A percentile compares a stretch with the other conserved stretches of the same genome.
These are phyloP conservation scores for Pseudochromis fuscus DNA, from an alignment of 2,797 vertebrate genomes.

Conservation along the genomic window DNA sequence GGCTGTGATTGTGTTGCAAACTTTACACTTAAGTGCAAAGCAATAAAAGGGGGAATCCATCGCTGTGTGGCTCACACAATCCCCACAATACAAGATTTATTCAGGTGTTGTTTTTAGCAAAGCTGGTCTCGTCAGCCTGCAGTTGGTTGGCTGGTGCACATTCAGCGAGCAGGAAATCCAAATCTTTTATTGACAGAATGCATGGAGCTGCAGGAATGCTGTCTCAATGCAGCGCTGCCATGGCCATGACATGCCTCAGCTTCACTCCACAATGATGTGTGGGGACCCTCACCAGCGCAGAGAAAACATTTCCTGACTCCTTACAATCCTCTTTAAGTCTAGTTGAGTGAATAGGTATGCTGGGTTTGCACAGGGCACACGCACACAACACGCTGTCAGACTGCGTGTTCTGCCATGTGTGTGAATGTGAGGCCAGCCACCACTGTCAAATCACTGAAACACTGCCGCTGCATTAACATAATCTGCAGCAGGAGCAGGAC, in stretches of 20 bases:
- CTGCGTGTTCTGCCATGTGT: conserved; percentile 61
- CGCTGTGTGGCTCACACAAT: conserved; percentile 6
- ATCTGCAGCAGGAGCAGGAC: conserved; percentile 33
- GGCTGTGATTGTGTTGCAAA: conserved; percentile 27
- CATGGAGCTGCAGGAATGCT: conserved; percentile 58
- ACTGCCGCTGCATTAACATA: conserved; percentile 54
- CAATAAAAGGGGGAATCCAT: conserved; percentile 38
- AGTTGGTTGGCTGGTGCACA: conserved; percentile 35
- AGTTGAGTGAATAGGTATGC: conserved; percentile 74
- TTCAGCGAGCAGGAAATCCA: conserved; percentile 60
- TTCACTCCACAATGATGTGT: conserved; percentile 55
- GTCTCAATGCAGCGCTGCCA: conserved; percentile 64
- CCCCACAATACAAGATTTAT: conserved; percentile 31
- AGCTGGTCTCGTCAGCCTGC: conserved; percentile 23
- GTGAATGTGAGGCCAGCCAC: conserved; percentile 40
- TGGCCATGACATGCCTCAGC: conserved; percentile 67
- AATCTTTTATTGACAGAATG: conserved; percentile 70
- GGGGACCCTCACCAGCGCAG: conserved; percentile 55
- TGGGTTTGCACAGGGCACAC: conserved; percentile 63
- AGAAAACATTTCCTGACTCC: conserved; percentile 72
- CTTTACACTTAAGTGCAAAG: conserved; percentile 4
- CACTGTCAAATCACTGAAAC: conserved; percentile 39
- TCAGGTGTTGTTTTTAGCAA: conserved; percentile 45
- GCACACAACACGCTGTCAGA: conserved; percentile 61
- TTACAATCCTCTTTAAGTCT: conserved; percentile 72